Base-by-base conservation (phyloP, 53 echinoderm and acorn worm genomes). In the Echinometra lucunter region DNA sequence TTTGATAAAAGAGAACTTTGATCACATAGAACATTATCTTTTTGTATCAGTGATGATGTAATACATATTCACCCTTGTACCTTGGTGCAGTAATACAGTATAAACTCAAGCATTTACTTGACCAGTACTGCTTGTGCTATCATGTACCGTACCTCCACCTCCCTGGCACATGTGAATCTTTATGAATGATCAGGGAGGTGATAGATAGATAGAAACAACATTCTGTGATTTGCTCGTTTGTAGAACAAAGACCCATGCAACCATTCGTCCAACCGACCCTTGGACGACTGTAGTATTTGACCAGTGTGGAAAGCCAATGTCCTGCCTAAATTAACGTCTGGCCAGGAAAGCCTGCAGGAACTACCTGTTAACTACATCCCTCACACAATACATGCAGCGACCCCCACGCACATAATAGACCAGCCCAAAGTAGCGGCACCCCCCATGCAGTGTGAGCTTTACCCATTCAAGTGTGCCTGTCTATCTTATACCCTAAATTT, bases 321-420 rank as follows among this genome's bases (percentile, higher is more conserved):
- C 85, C 85, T 27, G 49, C 13, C 45, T 21, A 49, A 6, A 8
- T 49, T 47, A 3, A 74, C 3, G 12, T 85, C 49, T 45, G 5
- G 9, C 49, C 45, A 35, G 19, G 82, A 40, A n/a, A 44, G 23
- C 34, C 44, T 44, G 30, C 85, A 85, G 27, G 85, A 85, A 53
- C 85, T 28, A 49, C 85, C 85, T 85, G 85, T 85, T 85, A 85
- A 49, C 28, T 72, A 12, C 45, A 7, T 85, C 85, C 85, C 85
- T 85, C 85, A 85, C 85, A 28, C 49, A 27, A 45, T 18, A 83
- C 47, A 83, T 49, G 9, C 81, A 81, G 38, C 23, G 5, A 85
- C 49, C 85, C 85, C 85, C 49, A n/a, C 28, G 11, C 25, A 49
- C 16, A 49, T 30, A 85, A 49, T 85, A 18, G 49, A 85, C 28